Evolutionary conservation across 2,888 invertebrate species (phyloP), one percentile per base, ranked within the genome.

Genomic region (Helleia helle): DNA sequence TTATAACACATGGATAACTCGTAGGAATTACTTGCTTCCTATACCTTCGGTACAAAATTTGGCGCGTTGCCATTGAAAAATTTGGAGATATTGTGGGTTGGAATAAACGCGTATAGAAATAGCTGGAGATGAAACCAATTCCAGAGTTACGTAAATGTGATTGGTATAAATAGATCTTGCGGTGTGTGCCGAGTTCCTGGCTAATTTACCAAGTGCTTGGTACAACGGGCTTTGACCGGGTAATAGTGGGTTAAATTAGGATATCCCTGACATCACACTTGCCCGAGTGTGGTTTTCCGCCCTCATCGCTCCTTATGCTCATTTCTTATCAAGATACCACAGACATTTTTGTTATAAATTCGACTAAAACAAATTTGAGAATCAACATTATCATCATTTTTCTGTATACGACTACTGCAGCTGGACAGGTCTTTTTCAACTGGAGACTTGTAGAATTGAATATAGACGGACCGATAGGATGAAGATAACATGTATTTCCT

Each of bases 41-140:
- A 24, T 9, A 22, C 30, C 24, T n/a, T n/a, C 36, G 17, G 41
- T 40, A 47, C 50, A 42, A 17, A 37, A 36, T 46, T 51, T 52
- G 52, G 51, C 51, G 28, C 9, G 24, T 14, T 47, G 51, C 52
- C 48, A 54, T 31, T 36, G 38, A 44, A 47, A 47, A 48, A 41
- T 37, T 44, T 45, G 38, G 43, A 30, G 34, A 48, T 46, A 41
- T 40, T 49, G 43, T 40, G 25, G 40, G 29, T 28, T 54, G 45
- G 42, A 40, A 25, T 28, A 38, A 31, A 34, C 14, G 17, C 25
- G 36, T 36, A 26, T 28, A 31, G 29, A 28, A 29, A 38, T 36
- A 36, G 38, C 38, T 36, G 24, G 41, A 44, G 27, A 34, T 27
- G 29, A 25, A 37, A 31, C 25, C 36, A 44, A 26, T 36, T 39